Percentiles rank a stretch among this genome's conserved stretches.
phyloP scores from a whole-genome alignment of 2,797 vertebrate species.

The Echeneis naucrates region DNA sequence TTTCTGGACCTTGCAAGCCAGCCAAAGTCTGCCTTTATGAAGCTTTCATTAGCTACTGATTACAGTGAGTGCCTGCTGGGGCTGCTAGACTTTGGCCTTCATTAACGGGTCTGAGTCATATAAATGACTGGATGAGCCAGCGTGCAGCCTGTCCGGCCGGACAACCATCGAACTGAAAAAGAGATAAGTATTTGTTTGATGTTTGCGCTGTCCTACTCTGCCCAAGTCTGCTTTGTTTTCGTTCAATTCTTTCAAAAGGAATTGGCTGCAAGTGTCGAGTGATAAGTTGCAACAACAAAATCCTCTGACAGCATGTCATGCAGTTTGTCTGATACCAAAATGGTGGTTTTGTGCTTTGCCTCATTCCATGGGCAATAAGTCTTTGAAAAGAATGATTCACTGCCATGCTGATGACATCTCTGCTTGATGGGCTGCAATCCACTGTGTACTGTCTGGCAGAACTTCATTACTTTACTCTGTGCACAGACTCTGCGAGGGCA shows the following conservation, averaged over 20 bases:
- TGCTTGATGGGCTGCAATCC: slow-evolving; percentile 60
- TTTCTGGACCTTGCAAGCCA: slow-evolving; percentile 59
- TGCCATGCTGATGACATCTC: slow-evolving; percentile 61
- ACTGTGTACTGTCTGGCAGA: slow-evolving; percentile 33
- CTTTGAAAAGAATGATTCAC: slow-evolving; percentile 65
- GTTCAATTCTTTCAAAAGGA: slow-evolving; percentile 41
- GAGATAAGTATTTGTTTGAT: slow-evolving; percentile 64
- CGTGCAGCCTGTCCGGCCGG: slow-evolving; percentile 43
- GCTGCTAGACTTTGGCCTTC: slow-evolving; percentile 57
- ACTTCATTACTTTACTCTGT: slow-evolving; percentile 45
- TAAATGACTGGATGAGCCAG: slow-evolving; percentile 33
- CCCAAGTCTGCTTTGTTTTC: slow-evolving; percentile 47
- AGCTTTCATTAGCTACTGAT: slow-evolving; percentile 72
- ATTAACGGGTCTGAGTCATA: slow-evolving; percentile 65
- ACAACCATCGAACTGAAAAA: slow-evolving; percentile 40
- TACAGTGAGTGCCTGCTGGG: slow-evolving; percentile 58
- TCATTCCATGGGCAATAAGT: slow-evolving; percentile 52
- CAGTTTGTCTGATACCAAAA: slow-evolving; percentile 59
- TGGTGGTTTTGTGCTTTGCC: slow-evolving; percentile 49
- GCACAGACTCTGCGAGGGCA: slow-evolving; percentile 17
- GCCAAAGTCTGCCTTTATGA: slow-evolving; percentile 58
- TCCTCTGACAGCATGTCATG: slow-evolving; percentile 63
- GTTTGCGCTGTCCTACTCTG: slow-evolving; percentile 34
- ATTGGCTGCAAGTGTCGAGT: slow-evolving; percentile 57
- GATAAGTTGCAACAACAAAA: slow-evolving; percentile 58